These are phyloP conservation scores for Apoda limacodes DNA, from an alignment of 2,888 invertebrate genomes.

Conservation along the genomic window DNA sequence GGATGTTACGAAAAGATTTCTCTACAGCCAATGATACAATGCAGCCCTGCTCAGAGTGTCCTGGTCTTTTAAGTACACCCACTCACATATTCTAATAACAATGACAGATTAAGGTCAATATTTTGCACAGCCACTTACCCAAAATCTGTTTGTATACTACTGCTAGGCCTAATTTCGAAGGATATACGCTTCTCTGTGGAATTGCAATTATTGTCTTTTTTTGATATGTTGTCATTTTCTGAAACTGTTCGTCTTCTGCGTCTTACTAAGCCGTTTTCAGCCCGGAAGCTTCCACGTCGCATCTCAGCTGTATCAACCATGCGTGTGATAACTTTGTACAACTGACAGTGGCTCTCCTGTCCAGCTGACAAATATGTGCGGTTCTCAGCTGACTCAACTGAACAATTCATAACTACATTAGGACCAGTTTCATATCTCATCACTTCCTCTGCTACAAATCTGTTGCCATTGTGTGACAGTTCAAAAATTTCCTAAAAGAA, in stretches of 20 bases:
- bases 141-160: conserved; percentile 89
- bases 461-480: conserved; percentile 84
- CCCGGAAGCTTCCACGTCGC: conserved; percentile 65
- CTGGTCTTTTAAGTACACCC: too few species aligned
- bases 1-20: too few species aligned
- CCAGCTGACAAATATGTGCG: conserved; percentile 88
- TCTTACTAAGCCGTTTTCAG: conserved; percentile 57
- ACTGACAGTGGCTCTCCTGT: conserved; percentile 90
- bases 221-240: conserved; percentile 63
- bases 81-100: too few species aligned
- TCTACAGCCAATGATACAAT: too few species aligned
- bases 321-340: conserved; percentile 79
- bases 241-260: conserved; percentile 62
- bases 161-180: conserved; percentile 80
- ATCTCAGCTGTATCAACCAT: conserved; percentile 68
- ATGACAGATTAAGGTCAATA: too few species aligned
- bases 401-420: conserved; percentile 93
- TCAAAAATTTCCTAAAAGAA: conserved; percentile 90
- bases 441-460: conserved; percentile 89
- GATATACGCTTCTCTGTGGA: conserved; percentile 73
- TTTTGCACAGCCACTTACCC: too few species aligned
- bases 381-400: conserved; percentile 78
- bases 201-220: conserved; percentile 50
- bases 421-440: conserved; percentile 90
- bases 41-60: too few species aligned